Percentiles rank a stretch among this genome's conserved stretches.
Conservation (phyloP, 2,797 vertebrate genomes). For the Rhinophrynus dorsalis region DNA sequence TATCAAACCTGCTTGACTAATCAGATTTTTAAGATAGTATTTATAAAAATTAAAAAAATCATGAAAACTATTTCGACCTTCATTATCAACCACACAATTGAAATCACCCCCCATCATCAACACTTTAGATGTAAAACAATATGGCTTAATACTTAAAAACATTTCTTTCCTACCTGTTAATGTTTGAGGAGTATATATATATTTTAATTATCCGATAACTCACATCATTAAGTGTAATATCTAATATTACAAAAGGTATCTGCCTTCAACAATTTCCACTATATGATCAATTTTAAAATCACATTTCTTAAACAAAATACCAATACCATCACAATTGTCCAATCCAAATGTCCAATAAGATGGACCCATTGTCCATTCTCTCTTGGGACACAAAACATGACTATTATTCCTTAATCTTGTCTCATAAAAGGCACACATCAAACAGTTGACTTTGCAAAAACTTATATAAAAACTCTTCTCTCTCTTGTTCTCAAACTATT, state of each 20-base stretch:
- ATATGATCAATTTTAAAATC: not conserved
- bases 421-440: not conserved
- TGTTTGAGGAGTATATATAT: not conserved
- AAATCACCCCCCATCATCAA: not conserved
- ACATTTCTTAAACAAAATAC: too few species aligned
- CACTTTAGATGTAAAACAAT: not conserved
- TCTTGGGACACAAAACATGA: not conserved
- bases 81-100: not conserved
- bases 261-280: not conserved
- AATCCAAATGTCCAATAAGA: not conserved
- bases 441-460: not conserved
- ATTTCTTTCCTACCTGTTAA: conserved; percentile 7
- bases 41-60: too few species aligned
- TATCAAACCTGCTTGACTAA: not conserved
- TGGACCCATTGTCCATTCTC: not conserved
- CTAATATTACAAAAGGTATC: not conserved
- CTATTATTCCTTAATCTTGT: not conserved
- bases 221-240: not conserved
- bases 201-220: conserved; percentile 2
- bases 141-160: not conserved
- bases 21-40: too few species aligned
- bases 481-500: not conserved
- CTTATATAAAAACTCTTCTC: not conserved
- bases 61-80: not conserved
- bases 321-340: not conserved